Conservation (phyloP, 2,113 vertebrate genomes). For the Sorex fumeus region DNA sequence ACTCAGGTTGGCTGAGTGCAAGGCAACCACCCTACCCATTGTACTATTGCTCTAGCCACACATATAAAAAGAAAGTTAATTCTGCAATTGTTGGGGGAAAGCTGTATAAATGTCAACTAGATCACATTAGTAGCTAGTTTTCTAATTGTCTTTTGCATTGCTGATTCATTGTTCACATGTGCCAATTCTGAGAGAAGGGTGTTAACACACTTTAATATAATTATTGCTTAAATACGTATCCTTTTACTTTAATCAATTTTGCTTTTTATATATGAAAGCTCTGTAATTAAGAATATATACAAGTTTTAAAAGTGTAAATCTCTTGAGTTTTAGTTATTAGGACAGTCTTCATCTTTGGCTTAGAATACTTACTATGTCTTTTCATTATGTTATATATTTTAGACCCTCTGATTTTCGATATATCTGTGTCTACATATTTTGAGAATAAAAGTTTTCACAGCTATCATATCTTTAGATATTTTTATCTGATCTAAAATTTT, state of each 20-base stretch:
- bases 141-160: not conserved
- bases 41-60: no score
- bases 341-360: not conserved
- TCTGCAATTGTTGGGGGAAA: not conserved
- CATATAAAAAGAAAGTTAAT: no score
- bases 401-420: not conserved
- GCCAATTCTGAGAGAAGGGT: not conserved
- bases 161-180: not conserved
- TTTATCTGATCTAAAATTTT: not conserved
- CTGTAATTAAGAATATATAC: not conserved
- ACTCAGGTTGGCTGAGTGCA: no score
- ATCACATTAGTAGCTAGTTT: not conserved
- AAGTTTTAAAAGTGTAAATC: not conserved
- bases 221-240: constrained; percentile 7
- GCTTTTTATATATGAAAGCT: not conserved
- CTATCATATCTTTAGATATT: not conserved
- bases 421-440: constrained; percentile 1
- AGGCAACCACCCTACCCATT: no score
- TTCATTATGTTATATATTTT: not conserved
- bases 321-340: not conserved
- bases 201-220: not conserved
- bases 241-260: constrained; percentile 33
- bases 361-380: not conserved
- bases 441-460: not conserved
- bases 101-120: not conserved